Evolutionary conservation across 1,140 invertebrate genomes (phyloP).

Genomic region (Calephelis nemesis): DNA sequence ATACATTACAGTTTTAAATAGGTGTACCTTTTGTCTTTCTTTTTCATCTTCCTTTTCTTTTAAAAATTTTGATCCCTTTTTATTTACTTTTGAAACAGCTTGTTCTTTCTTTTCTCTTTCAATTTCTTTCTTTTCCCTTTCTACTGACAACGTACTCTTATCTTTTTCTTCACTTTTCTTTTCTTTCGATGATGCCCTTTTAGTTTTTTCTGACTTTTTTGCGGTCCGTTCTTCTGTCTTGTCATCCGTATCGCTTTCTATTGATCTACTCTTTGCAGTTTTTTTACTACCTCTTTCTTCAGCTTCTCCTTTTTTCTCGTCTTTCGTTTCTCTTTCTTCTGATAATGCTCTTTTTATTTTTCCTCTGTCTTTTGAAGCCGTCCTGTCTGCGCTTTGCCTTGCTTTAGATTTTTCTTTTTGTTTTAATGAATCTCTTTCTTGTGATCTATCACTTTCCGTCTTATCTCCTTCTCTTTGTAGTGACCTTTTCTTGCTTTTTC

Average conservation of each 20-base stretch:
- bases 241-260: slow-evolving; percentile 26
- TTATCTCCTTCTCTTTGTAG: slow-evolving; percentile 17
- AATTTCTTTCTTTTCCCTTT: slow-evolving; percentile 16
- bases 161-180: slow-evolving; percentile 22
- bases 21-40: slow-evolving; percentile 19
- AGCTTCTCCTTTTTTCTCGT: background rate
- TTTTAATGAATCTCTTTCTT: slow-evolving; percentile 6
- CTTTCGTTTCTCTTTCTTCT: slow-evolving; percentile 22
- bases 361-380: slow-evolving; percentile 21
- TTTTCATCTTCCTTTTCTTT: slow-evolving; percentile 20
- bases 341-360: slow-evolving; percentile 21
- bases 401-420: slow-evolving; percentile 11
- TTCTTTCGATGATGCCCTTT: slow-evolving; percentile 21
- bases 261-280: background rate
- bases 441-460: background rate
- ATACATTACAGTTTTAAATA: too few relatives aligned
- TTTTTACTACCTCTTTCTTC: slow-evolving; percentile 1
- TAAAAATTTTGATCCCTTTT: background rate
- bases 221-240: slow-evolving; percentile 16
- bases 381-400: slow-evolving; percentile 20
- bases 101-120: slow-evolving; percentile 25
- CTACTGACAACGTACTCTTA: background rate
- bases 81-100: background rate
- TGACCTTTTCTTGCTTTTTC: slow-evolving; percentile 24
- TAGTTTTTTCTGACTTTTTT: background rate